A percentile compares a stretch with the other conserved stretches of the same genome.
Evolutionary conservation across 2,113 vertebrate genomes (phyloP).

Genomic region (Stigmatopora nigra): DNA sequence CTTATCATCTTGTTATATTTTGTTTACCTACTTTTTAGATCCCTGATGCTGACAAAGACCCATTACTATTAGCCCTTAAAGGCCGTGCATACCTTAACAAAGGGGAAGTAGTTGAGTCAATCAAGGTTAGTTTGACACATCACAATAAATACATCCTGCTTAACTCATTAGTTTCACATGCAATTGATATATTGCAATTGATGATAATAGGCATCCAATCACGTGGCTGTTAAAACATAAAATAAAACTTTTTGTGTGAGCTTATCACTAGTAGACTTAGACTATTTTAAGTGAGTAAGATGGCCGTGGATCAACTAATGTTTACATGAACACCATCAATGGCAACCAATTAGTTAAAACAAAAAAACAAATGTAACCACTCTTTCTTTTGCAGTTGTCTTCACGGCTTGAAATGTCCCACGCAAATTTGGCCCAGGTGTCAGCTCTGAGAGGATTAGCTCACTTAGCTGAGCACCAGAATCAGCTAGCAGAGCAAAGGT

Average conservation of each 20-base stretch:
- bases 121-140: slow-evolving; percentile 68
- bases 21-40: slow-evolving; percentile 68
- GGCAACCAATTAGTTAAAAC: neutral
- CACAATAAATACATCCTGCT: too few species aligned
- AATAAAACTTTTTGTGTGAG: too few species aligned
- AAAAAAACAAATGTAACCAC: slow-evolving; percentile 1
- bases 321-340: too few species aligned
- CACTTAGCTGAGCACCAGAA: slow-evolving; percentile 72
- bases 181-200: too few species aligned
- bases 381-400: slow-evolving; percentile 69
- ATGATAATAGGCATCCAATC: too few species aligned
- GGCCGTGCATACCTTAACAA: slow-evolving; percentile 78
- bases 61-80: slow-evolving; percentile 71
- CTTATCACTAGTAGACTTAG: too few species aligned
- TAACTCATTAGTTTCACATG: too few species aligned
- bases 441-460: slow-evolving; percentile 73
- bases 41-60: slow-evolving; percentile 70
- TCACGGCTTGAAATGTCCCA: slow-evolving; percentile 73
- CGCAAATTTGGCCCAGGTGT: slow-evolving; percentile 69
- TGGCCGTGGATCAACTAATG: too few species aligned
- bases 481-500: slow-evolving; percentile 83
- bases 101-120: slow-evolving; percentile 72
- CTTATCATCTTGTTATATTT: neutral
- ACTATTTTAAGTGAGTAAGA: too few species aligned
- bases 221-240: too few species aligned